These are phyloP conservation scores for Apostichopus californicus DNA, from an alignment of 35 echinoderm and acorn worm species.

Conservation along the genomic window DNA sequence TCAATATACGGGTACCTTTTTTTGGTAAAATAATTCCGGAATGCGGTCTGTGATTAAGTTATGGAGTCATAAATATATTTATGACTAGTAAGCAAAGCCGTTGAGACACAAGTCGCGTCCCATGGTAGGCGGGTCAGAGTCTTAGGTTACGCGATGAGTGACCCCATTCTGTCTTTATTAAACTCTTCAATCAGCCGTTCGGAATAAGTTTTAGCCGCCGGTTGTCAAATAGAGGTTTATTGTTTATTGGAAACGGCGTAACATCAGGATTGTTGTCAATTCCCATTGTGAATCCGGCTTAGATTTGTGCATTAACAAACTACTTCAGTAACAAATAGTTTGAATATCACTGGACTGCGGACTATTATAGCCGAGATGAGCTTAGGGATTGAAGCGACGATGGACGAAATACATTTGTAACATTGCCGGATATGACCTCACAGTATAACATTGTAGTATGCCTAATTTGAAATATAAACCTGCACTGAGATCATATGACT, in stretches of 20 bases:
- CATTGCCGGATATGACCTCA: too few species aligned
- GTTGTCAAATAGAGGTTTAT: slow-evolving; percentile 35
- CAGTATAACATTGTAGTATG: too few species aligned
- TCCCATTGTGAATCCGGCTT: background rate
- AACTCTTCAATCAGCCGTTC: slow-evolving; percentile 34
- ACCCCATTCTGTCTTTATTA: slow-evolving; percentile 54
- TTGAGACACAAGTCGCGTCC: slow-evolving; percentile 14
- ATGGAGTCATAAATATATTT: slow-evolving; percentile 57
- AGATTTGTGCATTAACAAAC: background rate
- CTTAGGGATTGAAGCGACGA: too few species aligned
- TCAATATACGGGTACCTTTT: background rate
- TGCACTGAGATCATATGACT: too few species aligned
- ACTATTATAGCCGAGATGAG: too few species aligned
- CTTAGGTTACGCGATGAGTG: slow-evolving; percentile 34
- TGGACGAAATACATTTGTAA: too few species aligned
- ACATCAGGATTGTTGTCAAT: background rate
- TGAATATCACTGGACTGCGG: background rate
- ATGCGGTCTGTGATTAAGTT: slow-evolving; percentile 60
- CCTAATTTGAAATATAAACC: too few species aligned
- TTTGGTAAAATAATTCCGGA: slow-evolving; percentile 55
- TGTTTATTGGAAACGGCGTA: background rate
- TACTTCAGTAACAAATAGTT: background rate
- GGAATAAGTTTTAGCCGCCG: slow-evolving; percentile 16
- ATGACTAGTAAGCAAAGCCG: slow-evolving; percentile 38
- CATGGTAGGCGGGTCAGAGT: slow-evolving; percentile 7